phyloP scores from a whole-genome alignment of 2,113 vertebrate species.

The Chloropsis cyanopogon region DNA sequence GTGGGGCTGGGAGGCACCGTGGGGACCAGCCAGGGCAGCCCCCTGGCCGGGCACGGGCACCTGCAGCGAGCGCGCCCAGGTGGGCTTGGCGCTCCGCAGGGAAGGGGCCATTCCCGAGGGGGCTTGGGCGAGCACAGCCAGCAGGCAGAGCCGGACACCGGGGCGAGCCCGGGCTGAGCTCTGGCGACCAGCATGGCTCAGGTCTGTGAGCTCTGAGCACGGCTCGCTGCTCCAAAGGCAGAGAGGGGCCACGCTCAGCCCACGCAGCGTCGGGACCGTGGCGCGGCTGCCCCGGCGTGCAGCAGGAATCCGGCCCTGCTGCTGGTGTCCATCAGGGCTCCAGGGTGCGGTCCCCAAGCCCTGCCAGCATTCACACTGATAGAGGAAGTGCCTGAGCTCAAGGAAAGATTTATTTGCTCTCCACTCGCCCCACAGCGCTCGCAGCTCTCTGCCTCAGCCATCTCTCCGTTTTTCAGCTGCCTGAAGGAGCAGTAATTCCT shows the following conservation, averaged over 20 bases:
- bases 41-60: not conserved
- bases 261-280: rapidly evolving
- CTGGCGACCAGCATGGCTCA: not conserved
- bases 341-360: slow-evolving; percentile 7
- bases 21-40: rapidly evolving
- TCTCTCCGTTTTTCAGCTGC: not conserved
- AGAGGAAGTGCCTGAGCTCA: slow-evolving; percentile 30
- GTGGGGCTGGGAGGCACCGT: rapidly evolving
- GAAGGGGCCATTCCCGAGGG: rapidly evolving
- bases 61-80: not conserved
- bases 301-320: not conserved
- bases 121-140: rapidly evolving
- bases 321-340: not conserved
- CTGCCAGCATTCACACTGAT: not conserved
- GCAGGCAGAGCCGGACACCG: not conserved
- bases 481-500: not conserved
- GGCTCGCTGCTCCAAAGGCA: not conserved
- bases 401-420: not conserved
- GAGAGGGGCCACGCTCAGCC: not conserved
- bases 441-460: not conserved
- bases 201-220: no score
- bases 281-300: not conserved
- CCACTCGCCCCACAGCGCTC: not conserved
- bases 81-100: rapidly evolving
- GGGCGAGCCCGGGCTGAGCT: not conserved